Percentiles rank a stretch among this genome's conserved stretches.
Conservation (phyloP, 2,888 invertebrate genomes). For the Chymomyza fuscimana region DNA sequence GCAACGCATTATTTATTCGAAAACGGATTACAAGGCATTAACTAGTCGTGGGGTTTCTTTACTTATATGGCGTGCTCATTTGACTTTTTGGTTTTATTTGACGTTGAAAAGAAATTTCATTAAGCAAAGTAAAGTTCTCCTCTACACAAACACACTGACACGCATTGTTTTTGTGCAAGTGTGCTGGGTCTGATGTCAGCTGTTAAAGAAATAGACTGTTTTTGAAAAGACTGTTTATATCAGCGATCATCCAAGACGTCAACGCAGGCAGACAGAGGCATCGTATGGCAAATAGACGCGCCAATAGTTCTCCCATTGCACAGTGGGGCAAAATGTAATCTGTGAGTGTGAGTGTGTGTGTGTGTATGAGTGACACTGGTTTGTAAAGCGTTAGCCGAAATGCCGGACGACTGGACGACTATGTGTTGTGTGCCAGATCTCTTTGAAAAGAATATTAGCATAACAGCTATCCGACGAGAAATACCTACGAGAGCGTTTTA, state of each 20-base stretch:
- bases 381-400: constrained; percentile 11
- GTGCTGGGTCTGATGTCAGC: not conserved
- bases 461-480: too few relatives aligned
- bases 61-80: too few relatives aligned
- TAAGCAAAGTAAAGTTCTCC: constrained; percentile 32
- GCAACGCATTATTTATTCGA: too few relatives aligned
- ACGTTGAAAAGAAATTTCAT: constrained; percentile 37
- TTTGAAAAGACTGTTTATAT: not conserved
- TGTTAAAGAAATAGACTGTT: constrained; percentile 19
- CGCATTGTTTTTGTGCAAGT: not conserved
- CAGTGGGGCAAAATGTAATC: not conserved
- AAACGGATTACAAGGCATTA: too few relatives aligned
- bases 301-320: not conserved
- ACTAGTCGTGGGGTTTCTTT: too few relatives aligned
- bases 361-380: constrained; percentile 31
- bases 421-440: too few relatives aligned
- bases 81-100: not conserved
- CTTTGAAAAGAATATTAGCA: too few relatives aligned
- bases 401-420: not conserved
- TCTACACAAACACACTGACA: constrained; percentile 6
- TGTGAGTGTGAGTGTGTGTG: not conserved
- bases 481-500: too few relatives aligned
- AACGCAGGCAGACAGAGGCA: not conserved
- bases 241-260: not conserved
- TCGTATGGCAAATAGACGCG: not conserved